phyloP scores from a whole-genome alignment of 2,888 invertebrate genomes.

The Cepaea hortensis region DNA sequence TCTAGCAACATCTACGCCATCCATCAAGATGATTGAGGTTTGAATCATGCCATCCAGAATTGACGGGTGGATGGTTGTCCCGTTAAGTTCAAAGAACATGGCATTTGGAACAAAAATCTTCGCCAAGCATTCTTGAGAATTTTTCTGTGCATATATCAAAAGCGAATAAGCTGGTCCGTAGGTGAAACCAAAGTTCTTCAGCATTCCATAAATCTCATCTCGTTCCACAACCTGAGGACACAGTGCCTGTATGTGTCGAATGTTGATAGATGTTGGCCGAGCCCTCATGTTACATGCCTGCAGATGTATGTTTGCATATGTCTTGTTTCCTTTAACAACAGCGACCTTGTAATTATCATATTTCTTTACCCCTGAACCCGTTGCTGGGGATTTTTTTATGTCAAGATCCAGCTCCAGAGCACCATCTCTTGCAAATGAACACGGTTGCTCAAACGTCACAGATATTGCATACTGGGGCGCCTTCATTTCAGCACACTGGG shows the following conservation, averaged over 20 bases:
- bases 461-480: constrained; percentile 46
- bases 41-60: constrained; percentile 61
- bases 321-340: constrained; percentile 45
- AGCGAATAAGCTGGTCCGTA: constrained; percentile 50
- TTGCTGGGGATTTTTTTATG: constrained; percentile 28
- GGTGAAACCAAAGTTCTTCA: constrained; percentile 48
- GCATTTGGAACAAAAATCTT: constrained; percentile 52
- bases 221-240: constrained; percentile 42
- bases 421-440: constrained; percentile 27
- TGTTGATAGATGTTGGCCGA: constrained; percentile 36
- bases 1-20: constrained; percentile 43
- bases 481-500: constrained; percentile 32
- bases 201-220: constrained; percentile 46
- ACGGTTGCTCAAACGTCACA: constrained; percentile 50
- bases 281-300: constrained; percentile 36
- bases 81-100: constrained; percentile 50
- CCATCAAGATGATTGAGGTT: constrained; percentile 54
- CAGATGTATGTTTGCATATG: constrained; percentile 43
- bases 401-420: constrained; percentile 43
- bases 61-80: constrained; percentile 58
- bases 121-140: constrained; percentile 54
- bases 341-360: constrained; percentile 43
- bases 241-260: constrained; percentile 47
- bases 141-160: constrained; percentile 51
- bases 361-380: constrained; percentile 10